Conservation (phyloP, 1,140 invertebrate genomes). For the Lysiphlebus fabarum region DNA sequence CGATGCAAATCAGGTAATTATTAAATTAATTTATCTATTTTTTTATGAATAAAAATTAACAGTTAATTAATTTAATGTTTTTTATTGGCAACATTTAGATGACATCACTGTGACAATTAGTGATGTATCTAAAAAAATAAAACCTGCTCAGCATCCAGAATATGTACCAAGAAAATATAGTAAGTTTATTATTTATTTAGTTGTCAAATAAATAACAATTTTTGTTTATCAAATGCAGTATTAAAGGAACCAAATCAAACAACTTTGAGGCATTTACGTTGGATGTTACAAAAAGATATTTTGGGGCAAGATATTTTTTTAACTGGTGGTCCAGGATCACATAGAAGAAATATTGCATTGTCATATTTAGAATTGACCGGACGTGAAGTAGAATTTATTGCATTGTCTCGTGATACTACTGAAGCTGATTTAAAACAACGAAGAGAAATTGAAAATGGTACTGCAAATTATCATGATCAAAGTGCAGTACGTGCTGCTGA, state of each 20-base stretch:
- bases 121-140: conserved; percentile 67
- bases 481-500: conserved; percentile 88
- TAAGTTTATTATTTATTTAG: conserved; percentile 56
- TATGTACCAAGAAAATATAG: conserved; percentile 82
- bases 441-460: conserved; percentile 83
- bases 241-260: conserved; percentile 61
- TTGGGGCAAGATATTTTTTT: conserved; percentile 94
- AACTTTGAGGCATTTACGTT: conserved; percentile 77
- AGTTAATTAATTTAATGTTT: background rate
- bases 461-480: conserved; percentile 92
- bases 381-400: conserved; percentile 89
- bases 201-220: conserved; percentile 21
- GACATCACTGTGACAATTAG: conserved; percentile 66
- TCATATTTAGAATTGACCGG: conserved; percentile 85
- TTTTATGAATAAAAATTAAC: background rate
- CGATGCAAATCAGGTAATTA: conserved; percentile 40
- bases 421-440: conserved; percentile 96
- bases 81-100: conserved; percentile 29
- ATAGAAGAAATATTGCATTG: conserved; percentile 75
- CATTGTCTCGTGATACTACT: conserved; percentile 91
- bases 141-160: conserved; percentile 65
- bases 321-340: conserved; percentile 83
- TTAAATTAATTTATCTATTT: background rate
- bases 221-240: conserved; percentile 35
- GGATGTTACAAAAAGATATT: conserved; percentile 93